Evolutionary conservation across 2,797 vertebrate genomes (phyloP).

Genomic region (Pempheris klunzingeri): DNA sequence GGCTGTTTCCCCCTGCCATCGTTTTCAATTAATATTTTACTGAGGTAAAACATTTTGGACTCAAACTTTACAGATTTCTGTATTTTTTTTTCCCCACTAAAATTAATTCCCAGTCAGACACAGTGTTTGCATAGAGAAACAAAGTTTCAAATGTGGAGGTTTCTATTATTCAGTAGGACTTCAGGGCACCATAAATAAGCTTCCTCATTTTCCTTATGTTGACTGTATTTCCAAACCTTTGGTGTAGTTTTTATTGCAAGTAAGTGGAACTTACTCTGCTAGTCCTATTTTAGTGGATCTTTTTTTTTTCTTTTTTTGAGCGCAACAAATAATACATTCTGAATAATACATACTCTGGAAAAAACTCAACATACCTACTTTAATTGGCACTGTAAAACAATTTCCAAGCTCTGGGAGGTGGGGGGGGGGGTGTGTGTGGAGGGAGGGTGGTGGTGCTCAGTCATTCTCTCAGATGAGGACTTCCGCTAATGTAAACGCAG

Average conservation of each 20-base stretch:
- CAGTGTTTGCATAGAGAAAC: slow-evolving; percentile 68
- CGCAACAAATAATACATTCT: slow-evolving; percentile 83
- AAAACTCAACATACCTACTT: slow-evolving; percentile 81
- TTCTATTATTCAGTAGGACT: slow-evolving; percentile 80
- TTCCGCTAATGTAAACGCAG: slow-evolving; percentile 85
- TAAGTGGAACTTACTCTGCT: slow-evolving; percentile 75
- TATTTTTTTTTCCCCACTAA: slow-evolving; percentile 58
- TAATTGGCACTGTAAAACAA: slow-evolving; percentile 88
- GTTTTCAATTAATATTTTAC: slow-evolving; percentile 69
- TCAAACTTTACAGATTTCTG: slow-evolving; percentile 74
- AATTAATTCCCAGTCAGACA: slow-evolving; percentile 64
- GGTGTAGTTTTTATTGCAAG: slow-evolving; percentile 81
- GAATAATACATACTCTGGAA: slow-evolving; percentile 79
- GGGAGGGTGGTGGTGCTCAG: slow-evolving; percentile 71
- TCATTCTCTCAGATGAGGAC: slow-evolving; percentile 87
- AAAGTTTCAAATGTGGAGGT: slow-evolving; percentile 72
- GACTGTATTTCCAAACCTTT: slow-evolving; percentile 77
- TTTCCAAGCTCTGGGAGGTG: slow-evolving; percentile 72
- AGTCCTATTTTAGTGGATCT: slow-evolving; percentile 79
- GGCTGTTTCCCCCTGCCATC: slow-evolving; percentile 2
- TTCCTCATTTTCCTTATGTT: slow-evolving; percentile 75
- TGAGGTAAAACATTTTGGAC: slow-evolving; percentile 72
- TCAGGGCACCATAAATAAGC: slow-evolving; percentile 79
- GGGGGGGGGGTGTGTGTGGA: slow-evolving; percentile 46
- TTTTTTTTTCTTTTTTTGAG: slow-evolving; percentile 55